Evolutionary conservation across 2,888 invertebrate species (phyloP).

Genomic region (Drosophila histrio): DNA sequence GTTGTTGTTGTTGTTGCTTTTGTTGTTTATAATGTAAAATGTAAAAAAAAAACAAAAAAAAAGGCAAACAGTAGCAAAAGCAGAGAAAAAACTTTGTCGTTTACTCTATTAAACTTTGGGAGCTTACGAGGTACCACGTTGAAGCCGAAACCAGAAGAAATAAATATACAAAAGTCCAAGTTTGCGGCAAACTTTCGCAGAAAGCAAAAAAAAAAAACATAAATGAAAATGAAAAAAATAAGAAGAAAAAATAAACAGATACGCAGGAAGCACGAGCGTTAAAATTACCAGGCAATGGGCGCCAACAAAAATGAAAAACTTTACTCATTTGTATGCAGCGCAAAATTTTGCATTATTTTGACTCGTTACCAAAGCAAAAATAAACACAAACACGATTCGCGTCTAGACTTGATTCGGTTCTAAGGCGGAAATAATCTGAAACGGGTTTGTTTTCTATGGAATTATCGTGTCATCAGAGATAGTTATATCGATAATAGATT

Average conservation of each 20-base stretch:
- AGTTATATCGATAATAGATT: neutral
- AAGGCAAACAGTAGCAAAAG: slow-evolving; percentile 56
- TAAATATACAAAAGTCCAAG: slow-evolving; percentile 73
- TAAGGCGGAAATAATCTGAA: slow-evolving; percentile 2
- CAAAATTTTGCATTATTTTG: slow-evolving; percentile 80
- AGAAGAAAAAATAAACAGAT: neutral
- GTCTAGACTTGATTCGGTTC: slow-evolving; percentile 30
- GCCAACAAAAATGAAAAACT: slow-evolving; percentile 65
- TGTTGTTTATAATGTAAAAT: too few species aligned
- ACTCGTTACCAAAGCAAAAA: slow-evolving; percentile 70
- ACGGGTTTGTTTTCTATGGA: neutral
- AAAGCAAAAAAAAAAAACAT: slow-evolving; percentile 49
- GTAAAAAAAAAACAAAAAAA: too few species aligned
- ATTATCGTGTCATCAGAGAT: neutral
- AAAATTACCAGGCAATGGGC: slow-evolving; percentile 46
- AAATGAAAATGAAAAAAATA: slow-evolving; percentile 29
- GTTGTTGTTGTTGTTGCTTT: slow-evolving; percentile 56
- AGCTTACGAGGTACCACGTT: slow-evolving; percentile 80
- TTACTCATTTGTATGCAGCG: slow-evolving; percentile 83
- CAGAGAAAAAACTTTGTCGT: slow-evolving; percentile 74
- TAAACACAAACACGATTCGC: slow-evolving; percentile 32
- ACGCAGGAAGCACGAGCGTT: slow-evolving; percentile 24
- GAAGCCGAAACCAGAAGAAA: slow-evolving; percentile 74
- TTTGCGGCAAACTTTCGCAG: slow-evolving; percentile 68
- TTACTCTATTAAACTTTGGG: slow-evolving; percentile 82